Conservation (phyloP, 35 echinoderm and acorn worm genomes). For the Apostichopus californicus region DNA sequence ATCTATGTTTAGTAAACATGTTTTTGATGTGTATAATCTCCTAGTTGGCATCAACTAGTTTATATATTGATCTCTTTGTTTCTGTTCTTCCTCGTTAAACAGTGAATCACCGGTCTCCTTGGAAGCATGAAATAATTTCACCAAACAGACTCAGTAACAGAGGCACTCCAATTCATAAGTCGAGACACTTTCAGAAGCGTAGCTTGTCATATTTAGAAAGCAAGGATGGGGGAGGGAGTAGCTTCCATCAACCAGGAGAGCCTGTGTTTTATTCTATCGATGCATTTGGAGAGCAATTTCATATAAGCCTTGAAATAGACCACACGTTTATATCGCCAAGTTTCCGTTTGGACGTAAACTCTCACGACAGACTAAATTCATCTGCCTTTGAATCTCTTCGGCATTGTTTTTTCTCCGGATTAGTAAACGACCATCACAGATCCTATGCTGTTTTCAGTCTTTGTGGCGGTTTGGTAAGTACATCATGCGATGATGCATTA, state of each 20-base stretch:
- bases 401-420: slow-evolving; percentile 68
- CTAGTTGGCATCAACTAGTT: too few species aligned
- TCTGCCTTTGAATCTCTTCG: slow-evolving; percentile 44
- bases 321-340: slow-evolving; percentile 52
- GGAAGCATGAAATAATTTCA: slow-evolving; percentile 54
- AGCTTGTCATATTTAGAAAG: slow-evolving; percentile 50
- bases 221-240: not conserved
- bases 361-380: slow-evolving; percentile 31
- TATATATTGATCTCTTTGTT: too few species aligned
- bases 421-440: slow-evolving; percentile 50
- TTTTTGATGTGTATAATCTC: too few species aligned
- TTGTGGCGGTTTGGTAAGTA: slow-evolving; percentile 73
- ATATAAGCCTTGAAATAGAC: slow-evolving; percentile 46
- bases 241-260: slow-evolving; percentile 11
- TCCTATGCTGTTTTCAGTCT: slow-evolving; percentile 64
- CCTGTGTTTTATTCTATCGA: slow-evolving; percentile 53
- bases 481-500: too few species aligned
- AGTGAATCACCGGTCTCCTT: slow-evolving; percentile 16
- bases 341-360: slow-evolving; percentile 52
- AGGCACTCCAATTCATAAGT: slow-evolving; percentile 41
- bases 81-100: not conserved
- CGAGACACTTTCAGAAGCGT: slow-evolving; percentile 68
- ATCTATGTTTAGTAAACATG: too few species aligned
- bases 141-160: slow-evolving; percentile 37
- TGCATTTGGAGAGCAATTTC: slow-evolving; percentile 65